These are phyloP conservation scores for Sesia bembeciformis DNA, from an alignment of 2,888 invertebrate genomes.

Conservation along the genomic window DNA sequence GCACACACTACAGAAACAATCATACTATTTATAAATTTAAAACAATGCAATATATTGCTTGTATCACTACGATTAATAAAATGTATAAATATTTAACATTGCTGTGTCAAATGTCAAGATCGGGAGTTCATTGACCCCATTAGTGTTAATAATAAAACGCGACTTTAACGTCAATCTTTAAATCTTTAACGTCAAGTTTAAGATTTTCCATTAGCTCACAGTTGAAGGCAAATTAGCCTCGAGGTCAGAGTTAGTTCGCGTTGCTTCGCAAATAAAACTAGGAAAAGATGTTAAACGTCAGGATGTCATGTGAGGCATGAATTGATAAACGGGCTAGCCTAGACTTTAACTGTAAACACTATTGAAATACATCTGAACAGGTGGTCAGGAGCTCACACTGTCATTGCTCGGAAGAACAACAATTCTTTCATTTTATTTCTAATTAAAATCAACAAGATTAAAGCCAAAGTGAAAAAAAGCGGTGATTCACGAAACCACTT, in stretches of 20 bases:
- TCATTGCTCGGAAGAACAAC: no score
- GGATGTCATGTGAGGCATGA: background rate
- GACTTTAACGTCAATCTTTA: conserved; percentile 27
- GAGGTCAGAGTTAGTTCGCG: conserved; percentile 17
- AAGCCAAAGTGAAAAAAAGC: conserved; percentile 12
- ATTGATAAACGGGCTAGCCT: background rate
- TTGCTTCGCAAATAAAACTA: conserved; percentile 32
- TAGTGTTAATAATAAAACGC: conserved; percentile 17
- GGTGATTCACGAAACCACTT: conserved; percentile 13
- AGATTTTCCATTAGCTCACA: conserved; percentile 35
- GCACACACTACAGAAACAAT: no score
- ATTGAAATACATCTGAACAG: background rate
- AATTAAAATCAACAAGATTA: background rate
- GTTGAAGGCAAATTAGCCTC: conserved; percentile 34
- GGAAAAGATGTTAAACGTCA: conserved; percentile 17
- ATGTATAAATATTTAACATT: background rate
- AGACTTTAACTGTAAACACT: background rate
- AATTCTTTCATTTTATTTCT: no score
- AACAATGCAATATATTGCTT: no score
- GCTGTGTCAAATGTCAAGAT: background rate
- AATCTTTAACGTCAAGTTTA: conserved; percentile 25
- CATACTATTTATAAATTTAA: no score
- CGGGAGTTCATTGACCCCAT: conserved; percentile 19
- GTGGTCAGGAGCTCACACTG: background rate
- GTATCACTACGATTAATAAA: no score